phyloP scores from a whole-genome alignment of 2,113 vertebrate genomes.

The Prietella phreatophila region DNA sequence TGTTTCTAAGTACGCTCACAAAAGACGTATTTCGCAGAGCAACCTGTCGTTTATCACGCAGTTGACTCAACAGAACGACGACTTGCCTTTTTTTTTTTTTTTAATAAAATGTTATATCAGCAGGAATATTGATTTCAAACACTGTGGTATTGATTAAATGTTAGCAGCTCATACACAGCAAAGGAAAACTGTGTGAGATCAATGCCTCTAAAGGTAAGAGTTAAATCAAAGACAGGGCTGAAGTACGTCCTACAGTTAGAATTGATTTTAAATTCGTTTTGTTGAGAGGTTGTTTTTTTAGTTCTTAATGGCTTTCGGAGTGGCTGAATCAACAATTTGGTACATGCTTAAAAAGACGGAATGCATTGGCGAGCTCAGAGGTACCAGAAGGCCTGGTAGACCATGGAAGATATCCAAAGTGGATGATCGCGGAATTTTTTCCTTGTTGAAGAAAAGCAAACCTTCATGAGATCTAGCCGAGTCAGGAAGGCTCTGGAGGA shows the following conservation, averaged over 20 bases:
- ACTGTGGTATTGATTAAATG: constrained; percentile 17
- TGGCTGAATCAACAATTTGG: no score
- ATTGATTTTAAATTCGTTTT: not conserved
- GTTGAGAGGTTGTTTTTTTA: not conserved
- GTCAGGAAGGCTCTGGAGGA: no score
- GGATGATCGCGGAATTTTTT: no score
- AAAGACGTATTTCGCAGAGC: not conserved
- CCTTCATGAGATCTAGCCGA: no score
- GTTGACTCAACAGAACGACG: no score
- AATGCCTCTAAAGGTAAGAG: not conserved
- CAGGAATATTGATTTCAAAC: constrained; percentile 7
- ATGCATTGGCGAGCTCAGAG: no score
- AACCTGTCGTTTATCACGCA: not conserved
- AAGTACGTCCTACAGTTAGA: not conserved
- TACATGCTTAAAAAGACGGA: no score
- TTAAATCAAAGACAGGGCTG: not conserved
- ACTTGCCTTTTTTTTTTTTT: not conserved
- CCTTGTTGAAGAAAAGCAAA: no score
- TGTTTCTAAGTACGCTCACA: not conserved
- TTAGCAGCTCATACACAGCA: constrained; percentile 1
- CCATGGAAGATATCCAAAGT: no score
- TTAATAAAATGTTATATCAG: not conserved
- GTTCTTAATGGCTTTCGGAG: not conserved
- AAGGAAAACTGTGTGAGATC: not conserved
- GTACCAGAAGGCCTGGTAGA: no score